Conservation (phyloP, 2,113 vertebrate genomes). For the Protomyctophum bolini region DNA sequence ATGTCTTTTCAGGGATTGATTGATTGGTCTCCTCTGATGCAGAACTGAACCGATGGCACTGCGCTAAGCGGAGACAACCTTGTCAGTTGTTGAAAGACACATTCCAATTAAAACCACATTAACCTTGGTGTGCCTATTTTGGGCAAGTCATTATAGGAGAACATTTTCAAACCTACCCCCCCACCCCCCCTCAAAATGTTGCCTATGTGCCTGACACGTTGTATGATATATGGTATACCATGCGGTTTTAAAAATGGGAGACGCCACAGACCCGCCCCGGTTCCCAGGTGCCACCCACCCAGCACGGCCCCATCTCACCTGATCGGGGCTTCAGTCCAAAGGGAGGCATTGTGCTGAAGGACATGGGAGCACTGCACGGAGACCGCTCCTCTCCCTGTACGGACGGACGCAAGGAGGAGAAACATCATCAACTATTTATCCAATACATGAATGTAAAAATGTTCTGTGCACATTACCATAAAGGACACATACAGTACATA, state of each 20-base stretch:
- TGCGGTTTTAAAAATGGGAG: too few species aligned
- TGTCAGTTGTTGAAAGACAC: too few species aligned
- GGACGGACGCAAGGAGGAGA: constrained; percentile 9
- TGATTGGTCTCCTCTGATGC: background rate
- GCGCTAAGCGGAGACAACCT: background rate
- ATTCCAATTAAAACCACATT: too few species aligned
- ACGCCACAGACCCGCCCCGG: too few species aligned
- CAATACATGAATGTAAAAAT: background rate
- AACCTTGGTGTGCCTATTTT: too few species aligned
- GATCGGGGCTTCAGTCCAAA: constrained; percentile 94
- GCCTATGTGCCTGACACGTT: too few species aligned
- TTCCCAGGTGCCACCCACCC: too few species aligned
- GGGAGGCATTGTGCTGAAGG: constrained; percentile 70
- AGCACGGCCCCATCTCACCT: constrained; percentile 77
- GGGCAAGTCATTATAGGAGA: too few species aligned
- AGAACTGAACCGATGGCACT: background rate
- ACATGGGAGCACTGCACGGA: constrained; percentile 70
- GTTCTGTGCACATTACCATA: background rate
- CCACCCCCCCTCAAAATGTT: too few species aligned
- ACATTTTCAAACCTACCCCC: too few species aligned
- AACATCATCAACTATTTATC: background rate
- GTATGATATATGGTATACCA: too few species aligned
- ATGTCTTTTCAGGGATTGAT: too few species aligned
- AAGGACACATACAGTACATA: background rate
- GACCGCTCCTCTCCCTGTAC: constrained; percentile 79